Evolutionary conservation across 1,140 invertebrate species (phyloP).

Genomic region (Bombus superbus): DNA sequence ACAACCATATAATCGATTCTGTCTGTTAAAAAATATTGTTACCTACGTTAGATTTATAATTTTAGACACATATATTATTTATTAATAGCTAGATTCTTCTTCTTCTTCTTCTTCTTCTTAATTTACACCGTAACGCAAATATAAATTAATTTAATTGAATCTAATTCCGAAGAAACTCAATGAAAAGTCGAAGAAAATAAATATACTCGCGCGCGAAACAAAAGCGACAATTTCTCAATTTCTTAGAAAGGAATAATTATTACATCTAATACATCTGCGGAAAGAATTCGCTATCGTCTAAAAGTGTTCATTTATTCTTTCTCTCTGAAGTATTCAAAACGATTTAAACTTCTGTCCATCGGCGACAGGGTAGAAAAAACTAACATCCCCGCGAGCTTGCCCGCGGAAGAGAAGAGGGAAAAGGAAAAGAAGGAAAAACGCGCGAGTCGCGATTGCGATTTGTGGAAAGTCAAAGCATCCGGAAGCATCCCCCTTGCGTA

Average conservation of each 20-base stretch:
- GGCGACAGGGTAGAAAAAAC: constrained; percentile 1
- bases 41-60: background rate
- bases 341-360: background rate
- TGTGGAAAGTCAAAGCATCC: constrained; percentile 41
- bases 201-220: no score
- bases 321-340: background rate
- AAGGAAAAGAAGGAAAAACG: background rate
- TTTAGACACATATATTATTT: background rate
- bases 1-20: background rate
- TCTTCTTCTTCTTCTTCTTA: no score
- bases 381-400: background rate
- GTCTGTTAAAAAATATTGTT: background rate
- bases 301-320: background rate
- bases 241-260: no score
- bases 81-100: no score
- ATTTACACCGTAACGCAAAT: background rate
- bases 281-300: no score
- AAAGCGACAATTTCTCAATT: no score
- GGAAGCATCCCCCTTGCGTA: constrained; percentile 46
- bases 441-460: constrained; percentile 10
- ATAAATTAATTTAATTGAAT: background rate
- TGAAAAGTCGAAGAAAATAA: background rate
- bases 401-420: background rate
- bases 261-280: no score
- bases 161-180: background rate